Conservation (phyloP, 2,113 vertebrate species). For the Rhodinocichla rosea region DNA sequence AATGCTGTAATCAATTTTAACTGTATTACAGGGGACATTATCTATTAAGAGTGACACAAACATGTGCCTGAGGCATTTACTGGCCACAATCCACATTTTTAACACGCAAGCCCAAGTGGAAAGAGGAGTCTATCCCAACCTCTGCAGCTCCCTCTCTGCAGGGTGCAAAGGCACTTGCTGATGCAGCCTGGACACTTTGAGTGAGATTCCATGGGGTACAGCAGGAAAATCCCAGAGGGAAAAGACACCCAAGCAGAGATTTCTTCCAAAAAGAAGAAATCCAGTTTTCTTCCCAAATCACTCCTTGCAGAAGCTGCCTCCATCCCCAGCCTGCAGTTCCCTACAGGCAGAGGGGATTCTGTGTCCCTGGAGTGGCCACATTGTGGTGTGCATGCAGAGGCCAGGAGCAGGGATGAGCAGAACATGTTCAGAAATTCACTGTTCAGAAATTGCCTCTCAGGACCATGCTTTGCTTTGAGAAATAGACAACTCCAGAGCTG, state of each 20-base stretch:
- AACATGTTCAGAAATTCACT: neutral
- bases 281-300: neutral
- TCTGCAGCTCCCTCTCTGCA: neutral
- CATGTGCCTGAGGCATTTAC: neutral
- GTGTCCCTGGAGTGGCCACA: neutral
- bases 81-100: neutral
- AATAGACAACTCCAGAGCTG: neutral
- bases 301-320: neutral
- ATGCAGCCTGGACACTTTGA: neutral
- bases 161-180: neutral
- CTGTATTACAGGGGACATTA: neutral
- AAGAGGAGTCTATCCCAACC: neutral
- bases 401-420: neutral
- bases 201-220: neutral
- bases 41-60: neutral
- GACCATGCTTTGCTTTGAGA: neutral
- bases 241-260: neutral
- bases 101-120: neutral
- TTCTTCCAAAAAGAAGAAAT: neutral
- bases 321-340: neutral
- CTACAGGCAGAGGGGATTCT: neutral
- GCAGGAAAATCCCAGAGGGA: neutral
- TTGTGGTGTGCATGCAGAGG: fast-evolving
- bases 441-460: neutral
- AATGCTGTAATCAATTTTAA: neutral